phyloP scores from a whole-genome alignment of 2,888 invertebrate species.

The Caradrina clavipalpis region DNA sequence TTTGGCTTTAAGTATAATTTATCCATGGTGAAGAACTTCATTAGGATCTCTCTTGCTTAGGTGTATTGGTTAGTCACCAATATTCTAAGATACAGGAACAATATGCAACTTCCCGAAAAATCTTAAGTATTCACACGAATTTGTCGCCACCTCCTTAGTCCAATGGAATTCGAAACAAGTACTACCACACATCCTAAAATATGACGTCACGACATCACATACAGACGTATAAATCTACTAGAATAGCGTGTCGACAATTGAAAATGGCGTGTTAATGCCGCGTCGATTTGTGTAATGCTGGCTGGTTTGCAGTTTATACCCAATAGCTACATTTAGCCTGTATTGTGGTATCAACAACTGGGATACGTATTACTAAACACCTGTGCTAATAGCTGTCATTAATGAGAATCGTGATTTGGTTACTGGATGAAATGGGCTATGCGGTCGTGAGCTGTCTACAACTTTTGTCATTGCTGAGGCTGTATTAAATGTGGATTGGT shows the following conservation, averaged over 20 bases:
- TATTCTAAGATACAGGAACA: too few species aligned
- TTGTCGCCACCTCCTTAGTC: background rate
- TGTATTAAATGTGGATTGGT: conserved; percentile 52
- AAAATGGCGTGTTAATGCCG: conserved; percentile 56
- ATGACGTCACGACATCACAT: conserved; percentile 24
- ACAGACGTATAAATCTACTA: conserved; percentile 34
- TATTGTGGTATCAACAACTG: conserved; percentile 55
- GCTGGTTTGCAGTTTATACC: conserved; percentile 52
- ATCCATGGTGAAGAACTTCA: too few species aligned
- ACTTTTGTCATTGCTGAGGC: conserved; percentile 45
- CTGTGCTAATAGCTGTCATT: conserved; percentile 63
- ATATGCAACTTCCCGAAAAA: background rate
- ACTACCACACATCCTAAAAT: background rate
- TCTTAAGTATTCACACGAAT: background rate
- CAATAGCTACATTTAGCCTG: conserved; percentile 58
- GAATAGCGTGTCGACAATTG: conserved; percentile 51
- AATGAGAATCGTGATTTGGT: conserved; percentile 66
- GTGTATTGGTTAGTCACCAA: too few species aligned
- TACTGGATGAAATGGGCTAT: conserved; percentile 54
- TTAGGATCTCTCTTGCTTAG: too few species aligned
- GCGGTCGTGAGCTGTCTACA: conserved; percentile 56
- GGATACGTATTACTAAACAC: conserved; percentile 62
- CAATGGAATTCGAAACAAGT: conserved; percentile 19
- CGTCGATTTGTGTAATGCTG: conserved; percentile 57
- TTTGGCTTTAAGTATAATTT: too few species aligned